Percentiles rank a stretch among this genome's conserved stretches.
Conservation (phyloP, 2,888 invertebrate species). For the Psylliodes chrysocephalus region DNA sequence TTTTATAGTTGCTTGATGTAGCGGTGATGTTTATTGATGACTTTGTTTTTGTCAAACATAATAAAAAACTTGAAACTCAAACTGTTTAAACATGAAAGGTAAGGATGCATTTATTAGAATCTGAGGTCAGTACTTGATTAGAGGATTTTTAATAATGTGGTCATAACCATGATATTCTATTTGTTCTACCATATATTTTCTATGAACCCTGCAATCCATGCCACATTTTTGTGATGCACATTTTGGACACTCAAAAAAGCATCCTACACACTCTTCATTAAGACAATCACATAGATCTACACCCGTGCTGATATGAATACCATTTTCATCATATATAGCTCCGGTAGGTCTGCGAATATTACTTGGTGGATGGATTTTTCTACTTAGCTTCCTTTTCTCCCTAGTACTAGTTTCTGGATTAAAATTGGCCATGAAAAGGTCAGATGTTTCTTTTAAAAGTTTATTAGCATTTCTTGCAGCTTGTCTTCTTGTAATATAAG, state of each 20-base stretch:
- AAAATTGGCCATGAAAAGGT: slow-evolving; percentile 68
- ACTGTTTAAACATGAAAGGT: too few species aligned
- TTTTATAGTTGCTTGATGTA: too few species aligned
- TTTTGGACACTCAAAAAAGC: slow-evolving; percentile 82
- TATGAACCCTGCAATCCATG: slow-evolving; percentile 80
- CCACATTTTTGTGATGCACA: slow-evolving; percentile 83
- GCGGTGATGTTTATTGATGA: too few species aligned
- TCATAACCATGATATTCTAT: slow-evolving; percentile 85
- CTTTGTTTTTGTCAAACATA: too few species aligned
- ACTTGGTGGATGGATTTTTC: slow-evolving; percentile 70
- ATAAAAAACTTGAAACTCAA: too few species aligned
- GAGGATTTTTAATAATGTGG: slow-evolving; percentile 70
- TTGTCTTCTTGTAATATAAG: slow-evolving; percentile 51
- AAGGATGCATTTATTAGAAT: too few species aligned
- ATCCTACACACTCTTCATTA: slow-evolving; percentile 80
- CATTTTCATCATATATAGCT: slow-evolving; percentile 77
- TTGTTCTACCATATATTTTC: slow-evolving; percentile 82
- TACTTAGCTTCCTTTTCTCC: slow-evolving; percentile 79
- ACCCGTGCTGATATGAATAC: slow-evolving; percentile 71
- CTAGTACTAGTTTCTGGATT: slow-evolving; percentile 83
- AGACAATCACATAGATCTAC: slow-evolving; percentile 88
- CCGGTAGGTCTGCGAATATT: slow-evolving; percentile 65
- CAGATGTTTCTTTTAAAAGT: slow-evolving; percentile 45
- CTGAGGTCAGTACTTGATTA: slow-evolving; percentile 41
- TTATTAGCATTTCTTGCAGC: slow-evolving; percentile 50